Base-by-base conservation (phyloP, 2,797 vertebrate species). In the Hypotaenidia okinawae region DNA sequence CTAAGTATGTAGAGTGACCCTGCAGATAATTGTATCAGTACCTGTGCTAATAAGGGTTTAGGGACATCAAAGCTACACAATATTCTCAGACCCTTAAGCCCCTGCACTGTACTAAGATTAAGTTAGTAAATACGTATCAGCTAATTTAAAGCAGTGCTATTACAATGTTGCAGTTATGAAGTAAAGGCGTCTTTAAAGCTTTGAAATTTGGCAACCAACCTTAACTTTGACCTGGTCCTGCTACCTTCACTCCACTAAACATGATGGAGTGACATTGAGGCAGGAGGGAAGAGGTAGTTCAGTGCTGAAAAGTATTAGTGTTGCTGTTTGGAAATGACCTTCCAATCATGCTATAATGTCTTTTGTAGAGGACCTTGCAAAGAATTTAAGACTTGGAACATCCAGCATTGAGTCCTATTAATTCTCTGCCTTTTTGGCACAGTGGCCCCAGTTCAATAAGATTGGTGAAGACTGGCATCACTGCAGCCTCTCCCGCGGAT, bases 1-100 rank as follows among this genome's bases (percentile, higher is more conserved):
- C 9, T 76, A 81, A 94, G 88, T 73, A 94, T 49, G 81, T 69
- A 69, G 69, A 79, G 73, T 69, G 90, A 96, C 84, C 79, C 79
- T 83, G 67, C 55, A 95, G 86, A 95, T 96, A 95, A 95, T 95
- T 95, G 89, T 96, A 90, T 93, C 78, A 61, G 82, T 95, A 96
- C 93, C 94, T 96, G 87, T 92, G 58, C 94, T 96, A 95, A 96
- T 94, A 94, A 89, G 84, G 66, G 78, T 93, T 89, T 95, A 93
- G 59, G 35, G 77, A 96, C 64, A 96, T 96, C 94, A 96, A 96
- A 95, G 95, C 85, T 82, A 6, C 58, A 43, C 80, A 70, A 19
- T 92, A 95, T 89, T 90, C 54, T 63, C 77, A 87, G 62, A 82
- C 33, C 57, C 49, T 69, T 88, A 92, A 88, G 10, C 21, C 70